phyloP scores from a whole-genome alignment of 2,797 vertebrate species.

The Melanotaenia pygmaea region DNA sequence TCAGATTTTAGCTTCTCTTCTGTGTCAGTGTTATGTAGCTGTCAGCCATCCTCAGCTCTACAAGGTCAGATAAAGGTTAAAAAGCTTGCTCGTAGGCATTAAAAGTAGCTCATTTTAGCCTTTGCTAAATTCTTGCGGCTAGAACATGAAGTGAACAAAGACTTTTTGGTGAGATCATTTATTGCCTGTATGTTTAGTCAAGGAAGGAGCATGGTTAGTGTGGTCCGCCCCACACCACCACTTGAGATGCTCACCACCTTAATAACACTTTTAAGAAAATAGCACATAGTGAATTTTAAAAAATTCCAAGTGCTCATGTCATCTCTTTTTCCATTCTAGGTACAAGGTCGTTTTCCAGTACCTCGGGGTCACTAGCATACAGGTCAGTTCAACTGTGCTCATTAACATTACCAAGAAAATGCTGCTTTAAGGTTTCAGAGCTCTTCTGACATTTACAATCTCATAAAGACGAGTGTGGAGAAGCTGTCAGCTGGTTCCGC shows the following conservation, averaged over 20 bases:
- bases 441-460: slow-evolving; percentile 30
- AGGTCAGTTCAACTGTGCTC: slow-evolving; percentile 82
- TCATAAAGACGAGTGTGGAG: slow-evolving; percentile 31
- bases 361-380: slow-evolving; percentile 85
- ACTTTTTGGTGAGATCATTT: slow-evolving; percentile 12
- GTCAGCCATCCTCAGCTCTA: slow-evolving; percentile 5
- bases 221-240: neutral
- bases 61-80: slow-evolving; percentile 31
- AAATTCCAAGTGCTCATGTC: slow-evolving; percentile 21
- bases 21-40: slow-evolving; percentile 33
- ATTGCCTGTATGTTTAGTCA: slow-evolving; percentile 1
- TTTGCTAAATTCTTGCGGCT: slow-evolving; percentile 16
- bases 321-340: slow-evolving; percentile 78
- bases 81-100: slow-evolving; percentile 31
- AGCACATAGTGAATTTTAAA: neutral
- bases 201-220: neutral
- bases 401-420: slow-evolving; percentile 8
- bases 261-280: neutral
- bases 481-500: slow-evolving; percentile 11
- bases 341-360: slow-evolving; percentile 78
- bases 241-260: neutral
- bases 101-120: slow-evolving; percentile 16
- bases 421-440: slow-evolving; percentile 10
- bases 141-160: slow-evolving; percentile 1
- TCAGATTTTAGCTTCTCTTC: slow-evolving; percentile 13